Base-by-base conservation (phyloP, 2,797 vertebrate species). In the Sebastes melanostomus region DNA sequence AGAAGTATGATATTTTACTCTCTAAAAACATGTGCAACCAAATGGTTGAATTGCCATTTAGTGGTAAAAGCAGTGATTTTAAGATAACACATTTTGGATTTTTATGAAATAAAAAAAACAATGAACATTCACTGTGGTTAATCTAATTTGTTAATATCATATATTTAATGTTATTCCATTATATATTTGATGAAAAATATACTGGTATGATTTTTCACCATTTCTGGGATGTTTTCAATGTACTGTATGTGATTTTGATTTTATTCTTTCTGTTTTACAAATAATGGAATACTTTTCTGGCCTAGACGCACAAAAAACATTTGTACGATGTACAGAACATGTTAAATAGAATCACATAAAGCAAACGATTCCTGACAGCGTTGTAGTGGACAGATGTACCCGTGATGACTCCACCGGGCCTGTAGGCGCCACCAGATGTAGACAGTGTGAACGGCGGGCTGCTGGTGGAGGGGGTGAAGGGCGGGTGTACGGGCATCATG, bases 341-440 rank as follows among this genome's bases (percentile, higher is more conserved):
- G 22, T 25, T 14, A 25, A 14, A 25, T 56, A 14, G 12, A 25
- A 13, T 12, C 52, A 55, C 52, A 24, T 11, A 54, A 10, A 22
- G n/a, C 22, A 55, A 56, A 6, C 0, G 3, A 13, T 56, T 13
- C 54, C 24, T 25, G 22, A 25, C 24, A 16, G 24, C 13, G 25
- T 56, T 56, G 54, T 55, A 25, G 6, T 13, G 46, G 16, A 24
- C 22, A 27, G 10, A 8, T 10, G 7, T 30, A 92, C 92, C 92
- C 71, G 76, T 89, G 27, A 94, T 55, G 79, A 32, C 6, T 25
- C 66, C 89, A 12, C 92, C 92, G 0, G 91, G 89, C 54, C 52
- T 89, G 77, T 90, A 94, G 72, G 83, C 76, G 75, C 25, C 8
- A 7, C 56, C 62, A 5, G 80, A 91, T 5, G 79, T 62, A 1